Evolutionary conservation across 2,888 invertebrate genomes (phyloP).

Genomic region (Lobophora halterata): DNA sequence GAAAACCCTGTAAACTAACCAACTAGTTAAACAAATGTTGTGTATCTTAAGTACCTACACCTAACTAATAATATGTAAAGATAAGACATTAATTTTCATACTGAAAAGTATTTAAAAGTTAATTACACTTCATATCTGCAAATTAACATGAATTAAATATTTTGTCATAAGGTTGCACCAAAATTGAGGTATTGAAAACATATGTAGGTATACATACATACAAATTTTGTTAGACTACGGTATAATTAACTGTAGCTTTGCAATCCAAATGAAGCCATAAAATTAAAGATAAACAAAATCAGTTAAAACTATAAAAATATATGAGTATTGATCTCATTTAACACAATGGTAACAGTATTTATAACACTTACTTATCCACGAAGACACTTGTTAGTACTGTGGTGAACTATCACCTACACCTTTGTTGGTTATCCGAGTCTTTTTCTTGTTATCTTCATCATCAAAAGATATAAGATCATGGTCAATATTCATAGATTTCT

Average conservation of each 20-base stretch:
- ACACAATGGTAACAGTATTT: conserved; percentile 57
- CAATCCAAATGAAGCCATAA: background rate
- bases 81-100: too few species aligned
- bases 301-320: conserved; percentile 18
- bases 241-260: background rate
- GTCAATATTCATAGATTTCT: conserved; percentile 54
- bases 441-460: conserved; percentile 62
- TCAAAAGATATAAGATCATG: conserved; percentile 72
- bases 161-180: too few species aligned
- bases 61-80: too few species aligned
- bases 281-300: conserved; percentile 5
- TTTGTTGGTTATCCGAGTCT: conserved; percentile 54
- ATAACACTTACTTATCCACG: conserved; percentile 39
- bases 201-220: too few species aligned
- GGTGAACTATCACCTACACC: conserved; percentile 67
- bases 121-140: too few species aligned
- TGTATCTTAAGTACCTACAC: too few species aligned
- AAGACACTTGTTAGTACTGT: conserved; percentile 71
- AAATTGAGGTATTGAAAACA: too few species aligned
- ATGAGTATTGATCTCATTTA: conserved; percentile 28
- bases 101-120: too few species aligned
- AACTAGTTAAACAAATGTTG: too few species aligned
- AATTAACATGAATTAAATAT: too few species aligned
- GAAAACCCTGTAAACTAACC: too few species aligned
- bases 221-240: background rate